Conservation (phyloP, 2,113 vertebrate genomes). For the Catharus fuscescens region DNA sequence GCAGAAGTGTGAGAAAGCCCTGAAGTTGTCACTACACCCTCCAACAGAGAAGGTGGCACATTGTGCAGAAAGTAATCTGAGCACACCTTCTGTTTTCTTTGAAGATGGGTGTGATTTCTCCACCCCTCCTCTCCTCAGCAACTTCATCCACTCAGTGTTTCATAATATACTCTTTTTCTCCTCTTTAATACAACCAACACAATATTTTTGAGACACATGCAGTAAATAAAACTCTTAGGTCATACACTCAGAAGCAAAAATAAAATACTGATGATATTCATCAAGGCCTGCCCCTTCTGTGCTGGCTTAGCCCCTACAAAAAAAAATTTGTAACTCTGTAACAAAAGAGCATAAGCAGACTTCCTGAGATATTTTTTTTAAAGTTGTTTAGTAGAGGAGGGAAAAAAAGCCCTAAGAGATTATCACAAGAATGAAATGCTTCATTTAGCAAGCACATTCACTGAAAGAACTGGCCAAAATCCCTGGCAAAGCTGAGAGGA, state of each 20-base stretch:
- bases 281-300: background rate
- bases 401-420: fast-evolving
- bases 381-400: background rate
- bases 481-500: background rate
- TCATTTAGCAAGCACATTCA: background rate
- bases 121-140: background rate
- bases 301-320: background rate
- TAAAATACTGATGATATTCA: background rate
- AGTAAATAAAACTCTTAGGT: background rate
- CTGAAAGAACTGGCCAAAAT: background rate
- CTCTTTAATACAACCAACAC: background rate
- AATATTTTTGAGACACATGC: background rate
- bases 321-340: background rate
- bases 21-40: background rate
- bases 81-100: background rate
- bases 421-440: background rate
- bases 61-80: background rate
- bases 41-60: background rate
- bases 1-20: background rate
- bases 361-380: background rate
- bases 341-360: background rate
- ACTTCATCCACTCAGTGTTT: background rate
- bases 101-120: background rate
- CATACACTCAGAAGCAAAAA: background rate
- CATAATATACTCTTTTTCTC: background rate